Evolutionary conservation across 2,113 vertebrate species (phyloP).

Genomic region (Falco punctatus): DNA sequence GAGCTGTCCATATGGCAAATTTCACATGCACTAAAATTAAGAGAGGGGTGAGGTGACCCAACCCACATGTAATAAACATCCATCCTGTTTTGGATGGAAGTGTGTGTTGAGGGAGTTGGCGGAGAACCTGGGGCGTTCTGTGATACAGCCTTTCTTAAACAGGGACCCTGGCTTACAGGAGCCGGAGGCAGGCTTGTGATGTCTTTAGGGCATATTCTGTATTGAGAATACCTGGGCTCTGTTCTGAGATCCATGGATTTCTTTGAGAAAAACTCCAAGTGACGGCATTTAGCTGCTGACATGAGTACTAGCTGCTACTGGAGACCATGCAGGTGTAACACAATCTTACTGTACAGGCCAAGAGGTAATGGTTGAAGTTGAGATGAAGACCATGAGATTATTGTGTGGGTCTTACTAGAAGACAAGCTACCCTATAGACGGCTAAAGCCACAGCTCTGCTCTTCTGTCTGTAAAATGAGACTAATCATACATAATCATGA

Average conservation of each 20-base stretch:
- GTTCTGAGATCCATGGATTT: background rate
- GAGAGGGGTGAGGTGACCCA: slow-evolving; percentile 13
- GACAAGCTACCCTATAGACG: background rate
- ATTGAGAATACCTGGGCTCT: background rate
- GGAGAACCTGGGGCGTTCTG: background rate
- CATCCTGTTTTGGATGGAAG: background rate
- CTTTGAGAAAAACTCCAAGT: background rate
- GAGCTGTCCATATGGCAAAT: slow-evolving; percentile 22
- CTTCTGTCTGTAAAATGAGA: background rate
- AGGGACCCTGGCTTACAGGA: background rate
- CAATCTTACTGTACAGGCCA: too few relatives aligned
- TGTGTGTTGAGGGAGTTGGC: background rate
- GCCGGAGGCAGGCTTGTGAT: background rate
- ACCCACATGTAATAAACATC: background rate
- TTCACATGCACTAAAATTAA: slow-evolving; percentile 46
- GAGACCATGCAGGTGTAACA: background rate
- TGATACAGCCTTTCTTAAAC: background rate
- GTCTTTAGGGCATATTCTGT: background rate
- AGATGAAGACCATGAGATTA: background rate
- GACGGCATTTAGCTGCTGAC: background rate
- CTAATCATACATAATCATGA: background rate
- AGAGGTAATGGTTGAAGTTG: background rate
- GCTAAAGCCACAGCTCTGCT: background rate
- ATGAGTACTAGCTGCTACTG: accelerated
- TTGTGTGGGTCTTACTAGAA: background rate